phyloP scores from a whole-genome alignment of 2,888 invertebrate species.

The Mesorhabditis sp. region DNA sequence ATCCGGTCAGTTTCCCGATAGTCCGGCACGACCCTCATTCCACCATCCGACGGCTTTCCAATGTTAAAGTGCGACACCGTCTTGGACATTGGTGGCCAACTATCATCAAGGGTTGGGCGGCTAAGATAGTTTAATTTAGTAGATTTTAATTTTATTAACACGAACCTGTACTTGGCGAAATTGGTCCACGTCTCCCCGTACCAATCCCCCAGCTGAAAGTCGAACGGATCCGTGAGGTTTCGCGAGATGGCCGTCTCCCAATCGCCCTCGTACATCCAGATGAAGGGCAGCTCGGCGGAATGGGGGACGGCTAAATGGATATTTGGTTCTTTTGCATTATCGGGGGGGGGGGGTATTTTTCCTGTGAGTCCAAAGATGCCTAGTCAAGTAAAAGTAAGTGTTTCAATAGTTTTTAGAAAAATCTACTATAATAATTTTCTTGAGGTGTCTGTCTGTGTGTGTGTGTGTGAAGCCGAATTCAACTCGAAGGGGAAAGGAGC shows the following conservation, averaged over 20 bases:
- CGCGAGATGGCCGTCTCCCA: constrained; percentile 10
- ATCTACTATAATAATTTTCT: no score
- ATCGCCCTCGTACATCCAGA: constrained; percentile 13
- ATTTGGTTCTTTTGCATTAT: not conserved
- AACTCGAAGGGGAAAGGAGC: no score
- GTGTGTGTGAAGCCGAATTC: no score
- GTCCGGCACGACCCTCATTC: not conserved
- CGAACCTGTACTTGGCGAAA: constrained; percentile 16
- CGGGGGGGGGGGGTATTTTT: no score
- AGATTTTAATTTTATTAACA: not conserved
- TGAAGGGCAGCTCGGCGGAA: constrained; percentile 14
- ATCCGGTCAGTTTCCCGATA: constrained; percentile 1
- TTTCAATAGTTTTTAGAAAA: no score
- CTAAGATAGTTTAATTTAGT: not conserved
- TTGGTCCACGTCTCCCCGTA: constrained; percentile 20
- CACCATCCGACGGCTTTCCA: not conserved
- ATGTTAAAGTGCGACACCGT: not conserved
- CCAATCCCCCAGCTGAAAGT: constrained; percentile 18
- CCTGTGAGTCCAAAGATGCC: no score
- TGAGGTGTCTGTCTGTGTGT: no score
- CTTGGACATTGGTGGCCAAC: not conserved
- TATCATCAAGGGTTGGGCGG: not conserved
- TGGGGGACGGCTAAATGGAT: constrained; percentile 19
- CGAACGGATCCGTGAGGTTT: constrained; percentile 8
- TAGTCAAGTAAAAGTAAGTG: no score